Conservation (phyloP, 1,140 invertebrate genomes). For the Bombus difficillimus region DNA sequence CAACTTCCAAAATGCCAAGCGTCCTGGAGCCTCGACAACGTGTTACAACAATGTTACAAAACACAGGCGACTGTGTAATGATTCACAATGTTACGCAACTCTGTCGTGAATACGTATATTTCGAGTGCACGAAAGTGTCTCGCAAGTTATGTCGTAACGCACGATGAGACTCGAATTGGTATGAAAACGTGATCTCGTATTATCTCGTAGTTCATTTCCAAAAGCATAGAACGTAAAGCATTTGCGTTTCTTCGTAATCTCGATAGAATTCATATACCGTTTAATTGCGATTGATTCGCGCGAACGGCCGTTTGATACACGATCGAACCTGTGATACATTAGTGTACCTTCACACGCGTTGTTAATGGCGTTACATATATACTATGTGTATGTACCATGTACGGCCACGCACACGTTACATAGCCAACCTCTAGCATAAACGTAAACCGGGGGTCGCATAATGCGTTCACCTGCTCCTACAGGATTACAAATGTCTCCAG, state of each 20-base stretch:
- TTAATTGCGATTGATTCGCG: background rate
- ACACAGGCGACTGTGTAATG: background rate
- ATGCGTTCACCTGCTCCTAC: conserved; percentile 41
- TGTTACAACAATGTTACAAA: background rate
- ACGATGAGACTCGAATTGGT: background rate
- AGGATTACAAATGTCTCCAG: conserved; percentile 44
- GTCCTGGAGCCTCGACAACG: background rate
- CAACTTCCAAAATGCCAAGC: background rate
- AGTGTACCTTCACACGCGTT: background rate
- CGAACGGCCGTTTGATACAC: background rate
- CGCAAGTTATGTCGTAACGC: background rate
- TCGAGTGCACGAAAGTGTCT: background rate
- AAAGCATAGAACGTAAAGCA: too few relatives aligned
- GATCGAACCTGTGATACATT: conserved; percentile 13
- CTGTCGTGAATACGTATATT: background rate
- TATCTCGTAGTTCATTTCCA: too few relatives aligned
- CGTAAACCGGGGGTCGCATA: background rate
- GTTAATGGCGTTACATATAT: conserved; percentile 23
- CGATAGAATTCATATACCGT: background rate
- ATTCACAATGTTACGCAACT: background rate
- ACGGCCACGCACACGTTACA: background rate
- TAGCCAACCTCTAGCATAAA: background rate
- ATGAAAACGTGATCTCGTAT: background rate
- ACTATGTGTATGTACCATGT: background rate
- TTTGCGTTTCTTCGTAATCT: background rate